These are phyloP conservation scores for Stegostoma tigrinum DNA, from an alignment of 2,113 vertebrate species.

Conservation along the genomic window DNA sequence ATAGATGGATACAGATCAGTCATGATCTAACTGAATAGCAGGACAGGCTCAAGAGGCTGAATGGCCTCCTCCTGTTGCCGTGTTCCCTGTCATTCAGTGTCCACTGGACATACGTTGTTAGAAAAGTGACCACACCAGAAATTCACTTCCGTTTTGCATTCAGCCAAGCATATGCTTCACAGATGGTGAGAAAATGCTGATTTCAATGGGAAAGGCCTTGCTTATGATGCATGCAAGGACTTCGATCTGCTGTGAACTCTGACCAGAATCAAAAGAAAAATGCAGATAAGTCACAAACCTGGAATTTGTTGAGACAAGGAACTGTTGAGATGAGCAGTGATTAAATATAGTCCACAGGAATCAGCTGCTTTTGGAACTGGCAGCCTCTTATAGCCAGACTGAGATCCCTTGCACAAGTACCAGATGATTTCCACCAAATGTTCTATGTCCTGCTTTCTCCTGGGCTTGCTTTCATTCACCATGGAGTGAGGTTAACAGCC, in stretches of 20 bases:
- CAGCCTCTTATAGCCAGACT: not conserved
- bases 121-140: not conserved
- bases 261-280: not conserved
- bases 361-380: not conserved
- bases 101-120: not conserved
- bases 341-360: slow-evolving; percentile 18
- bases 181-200: not conserved
- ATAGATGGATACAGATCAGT: not conserved
- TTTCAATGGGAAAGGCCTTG: not conserved
- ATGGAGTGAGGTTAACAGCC: too few species aligned
- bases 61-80: not conserved
- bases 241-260: not conserved
- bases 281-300: not conserved
- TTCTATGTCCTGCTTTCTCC: not conserved
- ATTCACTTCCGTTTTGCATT: not conserved
- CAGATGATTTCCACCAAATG: not conserved
- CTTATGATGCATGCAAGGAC: not conserved
- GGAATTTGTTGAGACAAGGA: not conserved
- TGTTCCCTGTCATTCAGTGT: not conserved
- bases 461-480: not conserved
- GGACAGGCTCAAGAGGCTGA: not conserved
- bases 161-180: not conserved
- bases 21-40: not conserved
- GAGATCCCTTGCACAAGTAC: not conserved
- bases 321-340: not conserved